phyloP scores from a whole-genome alignment of 2,888 invertebrate genomes.

The Byasa hedistus region DNA sequence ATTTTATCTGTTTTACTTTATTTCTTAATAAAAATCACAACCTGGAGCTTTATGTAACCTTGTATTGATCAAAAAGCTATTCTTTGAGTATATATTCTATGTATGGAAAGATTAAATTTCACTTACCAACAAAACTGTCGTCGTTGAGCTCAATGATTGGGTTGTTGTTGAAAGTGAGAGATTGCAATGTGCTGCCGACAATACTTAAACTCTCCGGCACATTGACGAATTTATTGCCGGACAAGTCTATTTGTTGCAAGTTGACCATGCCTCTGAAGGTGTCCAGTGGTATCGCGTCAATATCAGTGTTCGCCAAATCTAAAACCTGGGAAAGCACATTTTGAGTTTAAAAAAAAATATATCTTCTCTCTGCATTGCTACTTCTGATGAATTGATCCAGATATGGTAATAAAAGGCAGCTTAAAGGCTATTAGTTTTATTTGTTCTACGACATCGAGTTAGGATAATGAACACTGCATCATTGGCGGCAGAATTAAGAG shows the following conservation, averaged over 20 bases:
- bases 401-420: too few relatives aligned
- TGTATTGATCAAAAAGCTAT: too few relatives aligned
- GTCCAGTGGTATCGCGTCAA: slow-evolving; percentile 77
- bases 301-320: slow-evolving; percentile 80
- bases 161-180: slow-evolving; percentile 82
- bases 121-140: slow-evolving; percentile 80
- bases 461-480: too few relatives aligned
- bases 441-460: too few relatives aligned
- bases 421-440: too few relatives aligned
- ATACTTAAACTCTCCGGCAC: slow-evolving; percentile 80
- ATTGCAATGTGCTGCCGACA: slow-evolving; percentile 77
- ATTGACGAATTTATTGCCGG: slow-evolving; percentile 79
- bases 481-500: too few relatives aligned
- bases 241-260: slow-evolving; percentile 79
- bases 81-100: not conserved
- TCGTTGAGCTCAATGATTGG: slow-evolving; percentile 79
- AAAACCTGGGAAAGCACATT: slow-evolving; percentile 62
- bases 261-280: slow-evolving; percentile 73
- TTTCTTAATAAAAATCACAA: too few relatives aligned
- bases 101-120: not conserved
- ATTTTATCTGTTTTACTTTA: too few relatives aligned
- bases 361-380: not conserved
- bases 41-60: too few relatives aligned
- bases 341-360: not conserved
- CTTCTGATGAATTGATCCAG: not conserved